Evolutionary conservation across 2,888 invertebrate species (phyloP).

Genomic region (Dinocampus coccinellae): DNA sequence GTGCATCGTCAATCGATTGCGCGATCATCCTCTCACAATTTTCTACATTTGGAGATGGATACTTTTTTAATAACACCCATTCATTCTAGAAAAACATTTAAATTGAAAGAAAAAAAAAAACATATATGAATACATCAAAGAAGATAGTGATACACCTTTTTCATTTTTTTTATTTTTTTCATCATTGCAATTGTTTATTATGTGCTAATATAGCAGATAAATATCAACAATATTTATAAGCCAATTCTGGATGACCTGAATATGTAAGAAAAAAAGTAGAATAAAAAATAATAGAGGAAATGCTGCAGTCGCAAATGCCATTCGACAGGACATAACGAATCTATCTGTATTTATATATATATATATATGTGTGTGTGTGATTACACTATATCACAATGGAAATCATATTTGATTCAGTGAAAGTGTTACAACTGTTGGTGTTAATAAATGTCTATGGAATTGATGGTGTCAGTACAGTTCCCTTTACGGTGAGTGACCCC

Average conservation of each 20-base stretch:
- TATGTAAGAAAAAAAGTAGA: background rate
- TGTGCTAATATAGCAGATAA: too few species aligned
- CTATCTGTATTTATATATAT: conserved; percentile 9
- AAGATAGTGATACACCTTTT: background rate
- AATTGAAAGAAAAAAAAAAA: background rate
- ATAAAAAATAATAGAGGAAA: background rate
- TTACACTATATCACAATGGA: conserved; percentile 52
- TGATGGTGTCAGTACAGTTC: conserved; percentile 47
- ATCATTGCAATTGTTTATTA: too few species aligned
- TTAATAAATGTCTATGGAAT: conserved; percentile 43
- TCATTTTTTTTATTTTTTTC: too few species aligned
- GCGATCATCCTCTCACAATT: conserved; percentile 8
- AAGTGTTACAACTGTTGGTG: conserved; percentile 53
- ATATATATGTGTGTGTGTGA: too few species aligned
- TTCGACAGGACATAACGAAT: conserved; percentile 7
- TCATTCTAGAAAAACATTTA: too few species aligned
- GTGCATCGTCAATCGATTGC: conserved; percentile 15
- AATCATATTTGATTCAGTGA: conserved; percentile 52
- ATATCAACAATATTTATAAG: too few species aligned
- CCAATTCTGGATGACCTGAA: background rate
- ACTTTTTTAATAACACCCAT: too few species aligned
- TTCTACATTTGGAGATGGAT: too few species aligned
- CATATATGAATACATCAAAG: background rate
- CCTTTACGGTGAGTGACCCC: conserved; percentile 56
- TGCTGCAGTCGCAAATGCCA: background rate